Evolutionary conservation across 2,797 vertebrate genomes (phyloP), one percentile per base, ranked within the genome.

Genomic region (Neomorphus geoffroyi): DNA sequence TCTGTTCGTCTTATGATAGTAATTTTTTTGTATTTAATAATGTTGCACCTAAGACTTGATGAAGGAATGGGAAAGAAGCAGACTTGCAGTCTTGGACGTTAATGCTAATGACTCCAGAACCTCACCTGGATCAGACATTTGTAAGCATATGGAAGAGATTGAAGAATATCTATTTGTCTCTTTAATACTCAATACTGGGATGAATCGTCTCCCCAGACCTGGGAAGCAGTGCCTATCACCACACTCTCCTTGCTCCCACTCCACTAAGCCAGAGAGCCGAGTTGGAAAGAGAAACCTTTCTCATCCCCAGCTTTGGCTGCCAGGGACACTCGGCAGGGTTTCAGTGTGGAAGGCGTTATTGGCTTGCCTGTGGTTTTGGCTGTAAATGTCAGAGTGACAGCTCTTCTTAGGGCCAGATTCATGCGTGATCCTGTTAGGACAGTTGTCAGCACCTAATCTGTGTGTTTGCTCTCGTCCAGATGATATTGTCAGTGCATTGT

Each of bases 401-500:
- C 65, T 91, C 66, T 80, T 82, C 71, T 86, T 65, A 43, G 0
- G 8, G 91, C 70, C 80, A 90, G 33, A 92, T 95, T 86, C 3
- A 1, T 73, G 37, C 1, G 0, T 61, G 92, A 88, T 92, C 71
- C 73, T 67, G 45, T 82, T 84, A 71, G 53, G 56, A 62, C 66
- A 93, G 86, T 82, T 96, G 73, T 94, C 94, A 96, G 86, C 88
- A 93, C 73, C 60, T 93, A 66, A 81, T 95, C 80, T 88, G 74
- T 12, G 35, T 88, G 45, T 80, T 95, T 82, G 33, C 71, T 90
- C n/a, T 86, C 18, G 1, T 85, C 86, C 93, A 92, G 27, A 46
- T 64, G 71, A 22, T 43, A 37, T 11, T 92, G 88, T 92, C 92
- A 96, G 88, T 37, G 62, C 71, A 48, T 56, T 84, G 84, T 85